phyloP scores from a whole-genome alignment of 2,888 invertebrate species.

The Caradrina kadenii region DNA sequence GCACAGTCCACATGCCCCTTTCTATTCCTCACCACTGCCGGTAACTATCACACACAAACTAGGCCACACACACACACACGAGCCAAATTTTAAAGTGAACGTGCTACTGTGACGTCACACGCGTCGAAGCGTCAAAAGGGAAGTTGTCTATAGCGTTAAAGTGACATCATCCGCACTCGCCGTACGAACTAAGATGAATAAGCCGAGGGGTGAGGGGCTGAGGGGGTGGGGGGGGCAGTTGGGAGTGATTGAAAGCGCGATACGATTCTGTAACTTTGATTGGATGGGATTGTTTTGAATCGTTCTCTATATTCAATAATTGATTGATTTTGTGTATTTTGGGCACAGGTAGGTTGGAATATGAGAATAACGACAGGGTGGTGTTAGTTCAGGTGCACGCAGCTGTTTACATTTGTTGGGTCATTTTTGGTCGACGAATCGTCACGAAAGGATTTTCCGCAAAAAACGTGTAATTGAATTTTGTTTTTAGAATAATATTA shows the following conservation, averaged over 20 bases:
- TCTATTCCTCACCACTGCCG: background rate
- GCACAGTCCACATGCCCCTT: background rate
- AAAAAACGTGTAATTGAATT: background rate
- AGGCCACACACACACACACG: slow-evolving; percentile 26
- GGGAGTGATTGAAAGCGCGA: slow-evolving; percentile 8
- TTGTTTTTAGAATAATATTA: background rate
- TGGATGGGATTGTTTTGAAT: slow-evolving; percentile 39
- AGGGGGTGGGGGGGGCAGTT: background rate
- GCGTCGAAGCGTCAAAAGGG: slow-evolving; percentile 32
- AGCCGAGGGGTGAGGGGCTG: background rate
- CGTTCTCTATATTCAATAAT: slow-evolving; percentile 23
- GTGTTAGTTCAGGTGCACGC: slow-evolving; percentile 10
- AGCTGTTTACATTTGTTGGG: background rate
- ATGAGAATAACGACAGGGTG: background rate
- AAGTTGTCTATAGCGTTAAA: slow-evolving; percentile 39
- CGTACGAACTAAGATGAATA: slow-evolving; percentile 33
- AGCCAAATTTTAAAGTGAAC: slow-evolving; percentile 21
- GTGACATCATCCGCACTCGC: slow-evolving; percentile 50
- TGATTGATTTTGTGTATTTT: slow-evolving; percentile 34
- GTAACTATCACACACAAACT: slow-evolving; percentile 18
- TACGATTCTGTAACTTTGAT: slow-evolving; percentile 32
- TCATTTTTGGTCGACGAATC: background rate
- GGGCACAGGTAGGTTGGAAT: background rate
- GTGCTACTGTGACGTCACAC: slow-evolving; percentile 16
- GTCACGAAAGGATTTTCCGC: background rate